Evolutionary conservation across 2,797 vertebrate species (phyloP), one percentile per base, ranked within the genome.

Genomic region (Pantherophis alleghaniensis): DNA sequence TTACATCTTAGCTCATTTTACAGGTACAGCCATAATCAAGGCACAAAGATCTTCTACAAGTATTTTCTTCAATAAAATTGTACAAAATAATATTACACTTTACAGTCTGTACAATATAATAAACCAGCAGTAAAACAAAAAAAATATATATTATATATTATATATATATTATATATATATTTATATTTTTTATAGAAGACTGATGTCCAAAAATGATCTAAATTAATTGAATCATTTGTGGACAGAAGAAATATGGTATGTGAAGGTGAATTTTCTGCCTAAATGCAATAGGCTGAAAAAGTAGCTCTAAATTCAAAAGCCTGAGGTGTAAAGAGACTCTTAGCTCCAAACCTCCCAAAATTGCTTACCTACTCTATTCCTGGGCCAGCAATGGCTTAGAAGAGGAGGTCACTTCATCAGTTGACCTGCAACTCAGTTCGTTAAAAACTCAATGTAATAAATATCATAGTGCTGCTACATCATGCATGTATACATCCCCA

Each of bases 51-150:
- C 98, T 98, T 98, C 98, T 98, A 98, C 98, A 98, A 98, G 98
- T 98, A 98, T 98, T 97, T 98, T 98, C 98, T 97, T 97, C 98
- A 98, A 98, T 99, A 99, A 99, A 99, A 98, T 99, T 99, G 98
- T 99, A 99, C 98, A 99, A 99, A 99, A 99, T 99, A 99, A 98
- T 98, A 98, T 98, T 98, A 99, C 98, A 99, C 98, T 98, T 98
- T 98, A 98, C 98, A 98, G 98, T 99, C 98, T 99, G 98, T 99
- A 99, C 99, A 99, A 98, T 98, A 98, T 98, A 98, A 98, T 99
- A 99, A 98, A 98, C 98, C 98, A 98, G 98, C 97, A 97, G 98
- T 98, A 98, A 98, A 99, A 99, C 98, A 98, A 98, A 98, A 97
- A 96, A 92, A 95, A 97, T 93, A 93, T 95, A 94, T 91, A 94